Evolutionary conservation across 2,113 vertebrate species (phyloP).

Genomic region (Corapipo altera): DNA sequence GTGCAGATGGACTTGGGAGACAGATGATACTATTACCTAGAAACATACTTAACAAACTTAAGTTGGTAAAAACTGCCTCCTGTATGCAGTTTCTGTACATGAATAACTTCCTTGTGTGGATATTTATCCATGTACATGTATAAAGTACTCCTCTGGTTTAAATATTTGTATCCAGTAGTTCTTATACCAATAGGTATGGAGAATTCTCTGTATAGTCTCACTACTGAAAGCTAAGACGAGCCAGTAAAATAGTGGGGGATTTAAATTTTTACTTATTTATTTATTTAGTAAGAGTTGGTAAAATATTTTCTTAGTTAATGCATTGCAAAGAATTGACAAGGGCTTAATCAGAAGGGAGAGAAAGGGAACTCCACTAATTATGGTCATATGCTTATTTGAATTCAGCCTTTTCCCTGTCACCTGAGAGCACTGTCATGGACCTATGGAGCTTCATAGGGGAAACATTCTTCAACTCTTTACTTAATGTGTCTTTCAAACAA

Average conservation of each 20-base stretch:
- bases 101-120: neutral
- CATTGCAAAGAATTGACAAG: neutral
- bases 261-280: neutral
- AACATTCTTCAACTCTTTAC: conserved; percentile 15
- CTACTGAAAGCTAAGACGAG: neutral
- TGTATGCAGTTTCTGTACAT: neutral
- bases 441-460: neutral
- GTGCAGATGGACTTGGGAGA: neutral
- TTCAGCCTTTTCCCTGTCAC: neutral
- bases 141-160: conserved; percentile 47
- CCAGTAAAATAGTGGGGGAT: neutral
- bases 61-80: neutral
- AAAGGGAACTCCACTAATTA: neutral
- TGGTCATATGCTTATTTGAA: neutral
- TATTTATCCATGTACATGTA: neutral
- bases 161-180: conserved; percentile 52
- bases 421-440: neutral
- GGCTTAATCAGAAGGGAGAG: neutral
- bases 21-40: neutral
- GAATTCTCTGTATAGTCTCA: neutral
- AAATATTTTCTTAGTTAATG: neutral
- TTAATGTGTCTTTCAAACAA: conserved; percentile 56
- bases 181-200: conserved; percentile 61
- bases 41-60: neutral
- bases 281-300: neutral